These are phyloP conservation scores for Perca schrenkii DNA, from an alignment of 2,113 vertebrate species.

Conservation along the genomic window DNA sequence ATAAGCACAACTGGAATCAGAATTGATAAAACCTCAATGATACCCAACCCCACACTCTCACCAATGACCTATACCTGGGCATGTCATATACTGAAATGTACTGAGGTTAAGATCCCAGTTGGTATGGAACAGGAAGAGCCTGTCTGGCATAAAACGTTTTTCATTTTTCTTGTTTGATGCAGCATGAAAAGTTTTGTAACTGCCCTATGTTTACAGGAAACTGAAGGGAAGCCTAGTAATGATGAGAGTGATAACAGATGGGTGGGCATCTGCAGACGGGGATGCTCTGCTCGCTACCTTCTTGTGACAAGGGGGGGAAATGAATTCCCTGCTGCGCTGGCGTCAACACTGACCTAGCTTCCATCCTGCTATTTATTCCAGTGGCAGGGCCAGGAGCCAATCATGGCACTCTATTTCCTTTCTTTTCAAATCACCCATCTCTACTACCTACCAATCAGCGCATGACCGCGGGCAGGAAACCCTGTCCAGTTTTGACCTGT, in stretches of 20 bases:
- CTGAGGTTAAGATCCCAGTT: background rate
- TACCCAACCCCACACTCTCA: background rate
- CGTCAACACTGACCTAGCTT: conserved; percentile 40
- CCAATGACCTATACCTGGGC: background rate
- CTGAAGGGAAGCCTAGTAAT: conserved; percentile 52
- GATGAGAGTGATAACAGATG: conserved; percentile 61
- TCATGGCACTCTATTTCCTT: conserved; percentile 35
- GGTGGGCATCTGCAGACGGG: conserved; percentile 65
- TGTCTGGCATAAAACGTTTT: background rate
- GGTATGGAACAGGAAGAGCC: background rate
- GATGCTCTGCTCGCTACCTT: conserved; percentile 44
- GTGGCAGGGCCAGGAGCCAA: conserved; percentile 49
- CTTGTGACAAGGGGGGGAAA: conserved; percentile 11
- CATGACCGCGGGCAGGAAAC: conserved; percentile 35
- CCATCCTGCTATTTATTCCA: conserved; percentile 67
- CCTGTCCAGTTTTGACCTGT: conserved; percentile 23
- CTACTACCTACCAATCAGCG: conserved; percentile 8
- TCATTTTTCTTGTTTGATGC: conserved; percentile 5
- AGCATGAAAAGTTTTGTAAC: conserved; percentile 19
- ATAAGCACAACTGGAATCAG: background rate
- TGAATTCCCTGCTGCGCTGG: conserved; percentile 47
- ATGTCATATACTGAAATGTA: background rate
- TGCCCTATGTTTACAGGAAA: conserved; percentile 45
- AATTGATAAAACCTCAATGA: background rate
- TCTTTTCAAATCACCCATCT: conserved; percentile 31